Conservation (phyloP, 2,888 invertebrate species). For the Diadegma fenestrale region DNA sequence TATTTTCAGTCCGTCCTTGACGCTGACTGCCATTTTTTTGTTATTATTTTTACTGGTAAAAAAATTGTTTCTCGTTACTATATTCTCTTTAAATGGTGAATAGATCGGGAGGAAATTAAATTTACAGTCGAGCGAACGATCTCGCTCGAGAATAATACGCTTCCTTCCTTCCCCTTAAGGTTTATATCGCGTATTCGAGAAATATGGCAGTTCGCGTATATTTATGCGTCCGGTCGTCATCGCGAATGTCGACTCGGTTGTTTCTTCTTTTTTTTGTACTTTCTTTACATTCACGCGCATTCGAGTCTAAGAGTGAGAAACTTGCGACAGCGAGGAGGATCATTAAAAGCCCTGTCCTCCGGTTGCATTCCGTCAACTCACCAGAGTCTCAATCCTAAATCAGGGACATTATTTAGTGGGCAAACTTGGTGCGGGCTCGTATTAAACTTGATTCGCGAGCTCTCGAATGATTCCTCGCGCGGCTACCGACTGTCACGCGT, state of each 20-base stretch:
- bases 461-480: slow-evolving; percentile 77
- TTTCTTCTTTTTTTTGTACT: slow-evolving; percentile 6
- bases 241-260: slow-evolving; percentile 55
- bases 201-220: slow-evolving; percentile 64
- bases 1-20: not conserved
- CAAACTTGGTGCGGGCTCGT: slow-evolving; percentile 57
- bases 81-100: not conserved
- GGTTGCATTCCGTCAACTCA: slow-evolving; percentile 39
- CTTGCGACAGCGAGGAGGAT: slow-evolving; percentile 53
- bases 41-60: not conserved
- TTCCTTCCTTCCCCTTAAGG: slow-evolving; percentile 11
- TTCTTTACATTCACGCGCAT: slow-evolving; percentile 72
- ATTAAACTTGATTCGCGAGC: slow-evolving; percentile 74
- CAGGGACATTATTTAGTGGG: slow-evolving; percentile 71
- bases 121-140: slow-evolving; percentile 38
- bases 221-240: slow-evolving; percentile 80
- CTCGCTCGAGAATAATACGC: slow-evolving; percentile 6
- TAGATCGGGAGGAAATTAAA: not conserved
- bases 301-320: slow-evolving; percentile 26
- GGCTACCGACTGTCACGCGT: slow-evolving; percentile 67
- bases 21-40: not conserved
- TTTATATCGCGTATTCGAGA: slow-evolving; percentile 23
- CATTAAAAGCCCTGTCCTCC: slow-evolving; percentile 69
- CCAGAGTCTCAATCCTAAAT: slow-evolving; percentile 79
- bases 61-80: not conserved